Evolutionary conservation across 2,797 vertebrate genomes (phyloP).

Genomic region (Fringilla coelebs): DNA sequence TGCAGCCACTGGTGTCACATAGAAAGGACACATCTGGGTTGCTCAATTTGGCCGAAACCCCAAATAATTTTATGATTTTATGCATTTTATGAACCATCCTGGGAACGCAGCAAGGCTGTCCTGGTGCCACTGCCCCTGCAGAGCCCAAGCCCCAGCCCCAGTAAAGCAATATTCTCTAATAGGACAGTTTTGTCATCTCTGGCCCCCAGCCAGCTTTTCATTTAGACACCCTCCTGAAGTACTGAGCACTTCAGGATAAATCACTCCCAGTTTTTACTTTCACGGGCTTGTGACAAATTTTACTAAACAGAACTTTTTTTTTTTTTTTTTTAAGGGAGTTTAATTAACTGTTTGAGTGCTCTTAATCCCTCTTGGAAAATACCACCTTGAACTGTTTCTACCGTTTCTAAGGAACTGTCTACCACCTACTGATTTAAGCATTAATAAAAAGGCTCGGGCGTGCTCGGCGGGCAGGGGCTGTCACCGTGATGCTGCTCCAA

Average conservation of each 20-base stretch:
- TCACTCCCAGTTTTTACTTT: constrained; percentile 53
- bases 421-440: constrained; percentile 59
- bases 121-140: not conserved
- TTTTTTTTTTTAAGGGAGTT: not conserved
- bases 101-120: not conserved
- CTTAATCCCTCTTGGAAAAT: constrained; percentile 65
- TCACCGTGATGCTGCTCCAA: not conserved
- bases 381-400: constrained; percentile 63
- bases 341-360: constrained; percentile 69
- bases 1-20: rapidly evolving
- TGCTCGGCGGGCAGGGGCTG: not conserved
- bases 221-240: constrained; percentile 59
- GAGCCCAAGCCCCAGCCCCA: not conserved
- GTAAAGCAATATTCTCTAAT: constrained; percentile 7
- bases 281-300: constrained; percentile 56
- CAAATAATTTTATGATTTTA: not conserved
- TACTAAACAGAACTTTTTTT: constrained; percentile 38
- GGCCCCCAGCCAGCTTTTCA: constrained; percentile 39
- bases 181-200: constrained; percentile 22
- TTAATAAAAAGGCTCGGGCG: constrained; percentile 15
- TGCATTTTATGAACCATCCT: not conserved
- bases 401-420: constrained; percentile 61
- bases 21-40: not conserved
- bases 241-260: constrained; percentile 29
- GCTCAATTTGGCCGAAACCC: not conserved